Conservation (phyloP, 2,888 invertebrate genomes). For the Meganola albula region DNA sequence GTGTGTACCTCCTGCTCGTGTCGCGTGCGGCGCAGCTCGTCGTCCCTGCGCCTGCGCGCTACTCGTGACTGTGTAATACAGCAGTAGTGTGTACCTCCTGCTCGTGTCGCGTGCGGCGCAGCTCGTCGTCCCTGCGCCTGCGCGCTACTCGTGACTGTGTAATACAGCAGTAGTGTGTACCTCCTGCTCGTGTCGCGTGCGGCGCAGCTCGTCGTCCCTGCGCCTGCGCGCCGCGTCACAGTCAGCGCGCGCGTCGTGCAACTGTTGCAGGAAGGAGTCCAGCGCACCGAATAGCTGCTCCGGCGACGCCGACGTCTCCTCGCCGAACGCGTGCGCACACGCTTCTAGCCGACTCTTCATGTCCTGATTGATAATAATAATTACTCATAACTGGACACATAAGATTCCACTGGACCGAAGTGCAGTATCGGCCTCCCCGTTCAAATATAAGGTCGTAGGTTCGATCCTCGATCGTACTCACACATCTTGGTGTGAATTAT, state of each 20-base stretch:
- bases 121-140: neutral
- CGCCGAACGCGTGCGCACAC: constrained; percentile 92
- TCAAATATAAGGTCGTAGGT: too few species aligned
- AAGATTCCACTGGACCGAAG: too few species aligned
- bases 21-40: too few species aligned
- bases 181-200: constrained; percentile 93
- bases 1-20: too few species aligned
- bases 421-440: too few species aligned
- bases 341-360: constrained; percentile 96
- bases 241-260: constrained; percentile 91
- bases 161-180: constrained; percentile 27
- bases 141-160: too few species aligned
- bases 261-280: constrained; percentile 89
- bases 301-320: constrained; percentile 91
- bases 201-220: constrained; percentile 93
- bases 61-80: too few species aligned
- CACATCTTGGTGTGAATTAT: too few species aligned
- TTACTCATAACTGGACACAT: too few species aligned
- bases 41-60: too few species aligned
- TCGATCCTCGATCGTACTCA: too few species aligned
- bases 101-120: neutral
- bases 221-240: constrained; percentile 90
- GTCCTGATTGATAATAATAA: constrained; percentile 66
- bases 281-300: constrained; percentile 96
- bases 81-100: too few species aligned